Conservation (phyloP, 2,888 invertebrate genomes). For the Melitaea athalia region DNA sequence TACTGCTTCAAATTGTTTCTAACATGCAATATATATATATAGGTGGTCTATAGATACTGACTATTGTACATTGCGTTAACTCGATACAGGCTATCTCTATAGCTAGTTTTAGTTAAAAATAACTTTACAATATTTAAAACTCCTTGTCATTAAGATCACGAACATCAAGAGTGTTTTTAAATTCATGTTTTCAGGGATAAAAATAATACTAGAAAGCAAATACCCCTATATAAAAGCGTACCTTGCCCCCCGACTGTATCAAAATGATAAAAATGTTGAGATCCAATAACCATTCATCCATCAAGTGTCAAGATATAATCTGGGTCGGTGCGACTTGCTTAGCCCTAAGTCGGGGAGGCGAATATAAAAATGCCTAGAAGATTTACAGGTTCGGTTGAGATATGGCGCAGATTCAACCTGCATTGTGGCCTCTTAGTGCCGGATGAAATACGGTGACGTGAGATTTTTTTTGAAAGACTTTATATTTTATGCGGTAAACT, state of each 20-base stretch:
- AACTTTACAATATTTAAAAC: too few relatives aligned
- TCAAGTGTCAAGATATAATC: constrained; percentile 88
- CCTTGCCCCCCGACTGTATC: constrained; percentile 76
- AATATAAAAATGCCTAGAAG: constrained; percentile 80
- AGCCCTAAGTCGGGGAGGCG: constrained; percentile 71
- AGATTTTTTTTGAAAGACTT: constrained; percentile 36
- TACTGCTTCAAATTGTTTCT: too few relatives aligned
- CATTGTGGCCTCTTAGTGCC: constrained; percentile 55
- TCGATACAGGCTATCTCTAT: too few relatives aligned
- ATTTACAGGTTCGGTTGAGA: constrained; percentile 78
- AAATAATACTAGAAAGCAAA: constrained; percentile 36
- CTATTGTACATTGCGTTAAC: too few relatives aligned
- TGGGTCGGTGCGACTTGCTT: constrained; percentile 80
- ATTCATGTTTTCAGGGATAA: background rate
- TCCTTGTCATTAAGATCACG: background rate
- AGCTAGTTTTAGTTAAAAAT: too few relatives aligned
- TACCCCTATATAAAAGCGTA: constrained; percentile 51
- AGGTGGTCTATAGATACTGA: too few relatives aligned
- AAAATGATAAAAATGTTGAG: constrained; percentile 85
- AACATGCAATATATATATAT: too few relatives aligned
- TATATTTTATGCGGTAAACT: constrained; percentile 28
- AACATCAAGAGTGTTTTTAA: background rate
- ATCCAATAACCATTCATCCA: constrained; percentile 91
- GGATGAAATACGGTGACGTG: constrained; percentile 42
- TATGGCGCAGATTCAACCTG: constrained; percentile 71